A percentile compares a stretch with the other conserved stretches of the same genome.
phyloP scores from a whole-genome alignment of 2,113 vertebrate genomes.

The Strix uralensis region DNA sequence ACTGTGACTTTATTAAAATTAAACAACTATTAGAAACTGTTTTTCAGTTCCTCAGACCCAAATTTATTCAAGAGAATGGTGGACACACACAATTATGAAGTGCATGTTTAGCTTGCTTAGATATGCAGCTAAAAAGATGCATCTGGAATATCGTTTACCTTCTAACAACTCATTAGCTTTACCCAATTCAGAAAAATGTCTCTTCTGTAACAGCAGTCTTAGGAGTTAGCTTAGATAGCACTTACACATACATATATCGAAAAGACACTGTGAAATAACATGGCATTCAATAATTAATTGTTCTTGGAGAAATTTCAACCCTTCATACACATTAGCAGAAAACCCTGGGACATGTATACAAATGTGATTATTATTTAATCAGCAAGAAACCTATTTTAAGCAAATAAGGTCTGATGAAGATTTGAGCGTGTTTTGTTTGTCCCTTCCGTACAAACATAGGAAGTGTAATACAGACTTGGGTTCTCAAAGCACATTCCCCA shows the following conservation, averaged over 20 bases:
- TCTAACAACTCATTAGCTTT: not conserved
- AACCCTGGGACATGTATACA: not conserved
- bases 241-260: not conserved
- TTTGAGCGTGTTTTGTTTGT: not conserved
- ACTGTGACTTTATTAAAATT: slow-evolving; percentile 23
- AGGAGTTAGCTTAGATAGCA: not conserved
- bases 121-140: not conserved
- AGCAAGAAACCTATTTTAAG: not conserved
- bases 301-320: not conserved
- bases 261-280: not conserved
- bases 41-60: not conserved
- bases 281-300: not conserved
- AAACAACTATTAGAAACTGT: not conserved
- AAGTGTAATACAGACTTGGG: not conserved
- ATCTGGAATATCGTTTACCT: not conserved
- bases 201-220: not conserved
- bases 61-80: not conserved
- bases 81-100: not conserved
- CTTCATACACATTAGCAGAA: not conserved
- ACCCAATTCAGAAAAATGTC: not conserved
- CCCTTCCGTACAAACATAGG: not conserved
- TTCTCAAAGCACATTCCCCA: not conserved
- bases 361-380: not conserved
- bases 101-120: not conserved
- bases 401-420: not conserved